Evolutionary conservation across 2,113 vertebrate genomes (phyloP), one percentile per base, ranked within the genome.

Genomic region (Chamaetylas fuelleborni): DNA sequence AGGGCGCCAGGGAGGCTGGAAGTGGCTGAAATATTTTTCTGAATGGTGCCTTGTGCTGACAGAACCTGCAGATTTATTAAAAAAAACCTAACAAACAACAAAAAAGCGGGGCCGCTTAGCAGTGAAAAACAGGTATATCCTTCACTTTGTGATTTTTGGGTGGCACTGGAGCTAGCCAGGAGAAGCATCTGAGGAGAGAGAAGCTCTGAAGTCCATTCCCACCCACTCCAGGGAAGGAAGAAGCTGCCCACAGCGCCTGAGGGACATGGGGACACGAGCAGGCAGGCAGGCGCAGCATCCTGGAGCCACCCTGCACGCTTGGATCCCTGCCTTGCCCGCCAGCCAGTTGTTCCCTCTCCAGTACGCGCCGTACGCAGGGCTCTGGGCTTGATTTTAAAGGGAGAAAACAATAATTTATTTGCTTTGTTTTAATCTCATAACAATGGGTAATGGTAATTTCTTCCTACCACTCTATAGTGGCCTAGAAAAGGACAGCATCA

Each of bases 401-500:
- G 89, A 13, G 77, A 78, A 93, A 60, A 18, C 56, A 73, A 20
- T 69, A 62, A 95, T 95, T 84, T 91, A 92, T 89, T 95, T 90
- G 90, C 90, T 96, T 95, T 95, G 90, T 92, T 95, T 94, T 92
- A 95, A 91, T 95, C 90, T 78, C 69, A 8, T 79, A 92, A 94
- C 86, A 92, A 92, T 70, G 88, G 88, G 71, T 84, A 94, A 89
- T 95, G 86, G 71, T 86, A 95, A 92, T 95, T 88, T 74, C 96
- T 94, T 95, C 77, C 89, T 78, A 54, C 88, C 3, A 12, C 79
- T 94, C 78, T 77, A 79, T 86, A 83, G 86, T 88, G 94, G 94
- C 96, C 95, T 95, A 96, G 96, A 96, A 96, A 96, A 96, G 95
- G 92, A 91, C 92, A 94, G 87, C 93, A 93, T 57, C 91, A 24